These are phyloP conservation scores for human (Homo sapiens) DNA, from an alignment of 2,113 vertebrate genomes.

Conservation along the genomic window DNA sequence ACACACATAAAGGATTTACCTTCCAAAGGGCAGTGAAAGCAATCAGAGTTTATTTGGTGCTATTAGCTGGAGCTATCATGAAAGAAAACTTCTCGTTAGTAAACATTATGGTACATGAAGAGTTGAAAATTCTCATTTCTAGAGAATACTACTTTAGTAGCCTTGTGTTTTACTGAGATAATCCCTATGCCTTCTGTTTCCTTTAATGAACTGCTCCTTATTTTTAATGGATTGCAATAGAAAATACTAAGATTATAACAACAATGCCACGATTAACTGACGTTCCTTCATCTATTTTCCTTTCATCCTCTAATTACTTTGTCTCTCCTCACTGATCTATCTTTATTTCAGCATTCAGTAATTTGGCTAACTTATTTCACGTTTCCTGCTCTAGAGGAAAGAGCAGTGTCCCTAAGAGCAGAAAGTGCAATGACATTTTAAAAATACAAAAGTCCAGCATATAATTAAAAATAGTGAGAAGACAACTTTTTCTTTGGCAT, in stretches of 20 bases:
- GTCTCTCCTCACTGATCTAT: neutral
- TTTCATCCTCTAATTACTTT: neutral
- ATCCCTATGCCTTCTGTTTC: neutral
- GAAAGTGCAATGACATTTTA: neutral
- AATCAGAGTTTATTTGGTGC: accelerated
- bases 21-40: neutral
- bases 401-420: neutral
- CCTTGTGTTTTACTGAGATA: neutral
- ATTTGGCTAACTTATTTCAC: neutral
- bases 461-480: neutral
- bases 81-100: no score
- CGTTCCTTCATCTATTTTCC: neutral
- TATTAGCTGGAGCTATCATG: neutral
- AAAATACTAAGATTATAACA: neutral
- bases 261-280: neutral
- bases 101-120: no score
- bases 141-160: neutral
- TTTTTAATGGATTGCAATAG: conserved; percentile 13
- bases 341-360: conserved; percentile 31
- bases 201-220: neutral
- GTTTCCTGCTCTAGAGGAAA: neutral
- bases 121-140: neutral
- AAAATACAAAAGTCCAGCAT: neutral
- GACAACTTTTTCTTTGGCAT: neutral
- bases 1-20: neutral